Base-by-base conservation (phyloP, 2,888 invertebrate genomes). In the Patella ulyssiponensis region DNA sequence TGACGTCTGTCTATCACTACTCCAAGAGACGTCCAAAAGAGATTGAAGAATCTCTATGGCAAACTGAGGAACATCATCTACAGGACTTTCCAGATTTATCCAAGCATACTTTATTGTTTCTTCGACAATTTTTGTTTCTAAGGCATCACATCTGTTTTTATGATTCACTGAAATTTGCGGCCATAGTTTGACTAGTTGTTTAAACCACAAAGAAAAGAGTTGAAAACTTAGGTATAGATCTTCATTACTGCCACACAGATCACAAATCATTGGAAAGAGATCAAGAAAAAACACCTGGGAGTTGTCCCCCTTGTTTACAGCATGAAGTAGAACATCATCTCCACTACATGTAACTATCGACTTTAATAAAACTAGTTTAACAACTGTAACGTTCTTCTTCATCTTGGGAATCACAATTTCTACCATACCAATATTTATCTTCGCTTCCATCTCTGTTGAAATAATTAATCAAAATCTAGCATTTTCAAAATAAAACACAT, bases 51-150 rank as follows among this genome's bases (percentile, higher is more conserved):
- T 84, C n/a, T 86, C 84, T 5, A 82, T 78, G 12, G 86, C 85
- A 77, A 80, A 80, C 44, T 88, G 87, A 33, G 87, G 81, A 15
- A 90, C 89, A 78, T 89, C 90, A 69, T 88, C 88, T n/a, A 90
- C 88, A 12, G 90, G 90, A 74, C 87, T 89, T 77, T 90, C 90
- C 84, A 88, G 85, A 81, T 89, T 85, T 69, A 87, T 77, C 82
- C 88, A 86, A 27, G 90, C 82, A 20, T 88, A 77, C 9, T 85
- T 77, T 64, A 88, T 73, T n/a, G 87, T 86, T 44, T 82, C 77
- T 64, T 77, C 71, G 17, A 81, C 64, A 44, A 44, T 44, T 44
- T 44, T 7, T 44, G 44, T 44, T 44, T 44, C 44, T 44, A 44
- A 44, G 9, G 44, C 9, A 44, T 33, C 33, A 2, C 4, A 3